Evolutionary conservation across 2,113 vertebrate species (phyloP), one percentile per base, ranked within the genome.

Genomic region (Microcebus lehilahytsara): DNA sequence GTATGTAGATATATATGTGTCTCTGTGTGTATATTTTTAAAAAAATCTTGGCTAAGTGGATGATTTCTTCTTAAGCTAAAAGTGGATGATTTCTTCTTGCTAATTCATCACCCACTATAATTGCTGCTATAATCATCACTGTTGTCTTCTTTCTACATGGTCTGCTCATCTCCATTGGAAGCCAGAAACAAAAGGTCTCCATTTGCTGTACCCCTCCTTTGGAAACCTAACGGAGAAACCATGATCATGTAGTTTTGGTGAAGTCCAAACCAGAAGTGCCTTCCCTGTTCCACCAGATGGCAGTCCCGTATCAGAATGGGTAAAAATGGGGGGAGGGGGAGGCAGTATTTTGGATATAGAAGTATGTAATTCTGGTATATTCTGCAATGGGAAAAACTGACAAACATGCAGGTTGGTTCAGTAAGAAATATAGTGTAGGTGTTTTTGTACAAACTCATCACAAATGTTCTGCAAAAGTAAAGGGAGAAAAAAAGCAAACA

Each of bases 201-300:
- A 42, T 79, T 69, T 67, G 46, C n/a, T 78, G 60, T 9, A 16
- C 3, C 14, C 11, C n/a, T 64, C 8, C n/a, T 91, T 60, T 27
- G 32, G 10, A 93, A 91, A 84, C 51, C 64, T 51, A 81, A 46
- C 46, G 58, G 40, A 96, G 77, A 95, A 91, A 94, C 23, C 16
- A 25, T 0, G 25, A n/a, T 86, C 30, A 66, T 1, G 62, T 11
- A 42, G 1, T 91, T 90, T 83, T 74, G 85, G 53, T 4, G 42
- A 94, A 49, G 77, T 30, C 64, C 74, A 86, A 91, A 79, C 17
- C 42, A 91, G 93, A 98, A 97, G 23, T 96, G 83, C 32, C 85
- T 75, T 66, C 51, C 16, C n/a, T 58, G 8, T 71, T 97, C 97
- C 96, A 98, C 78, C 91, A 98, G 96, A 95, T 97, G 96, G 95